Percentiles rank a stretch among this genome's conserved stretches.
Conservation (phyloP, 2,797 vertebrate species). For the Pelodytes ibericus region DNA sequence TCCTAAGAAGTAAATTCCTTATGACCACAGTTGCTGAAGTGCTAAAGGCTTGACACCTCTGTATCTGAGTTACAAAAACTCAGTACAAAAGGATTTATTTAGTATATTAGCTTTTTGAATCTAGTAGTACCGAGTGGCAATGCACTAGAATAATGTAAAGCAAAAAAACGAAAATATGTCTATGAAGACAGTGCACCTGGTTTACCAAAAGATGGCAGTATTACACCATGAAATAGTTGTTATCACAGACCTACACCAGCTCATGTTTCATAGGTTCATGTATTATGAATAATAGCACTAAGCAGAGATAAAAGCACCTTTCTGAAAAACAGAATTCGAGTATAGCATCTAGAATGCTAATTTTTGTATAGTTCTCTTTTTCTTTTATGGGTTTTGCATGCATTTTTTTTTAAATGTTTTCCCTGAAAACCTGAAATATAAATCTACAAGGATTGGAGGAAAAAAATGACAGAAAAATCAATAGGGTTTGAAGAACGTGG, state of each 20-base stretch:
- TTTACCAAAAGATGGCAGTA: conserved; percentile 23
- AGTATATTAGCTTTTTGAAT: no score
- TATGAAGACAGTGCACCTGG: background rate
- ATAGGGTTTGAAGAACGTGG: no score
- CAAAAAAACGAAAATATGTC: background rate
- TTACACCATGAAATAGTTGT: background rate
- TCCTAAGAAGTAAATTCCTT: no score
- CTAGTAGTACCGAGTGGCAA: no score
- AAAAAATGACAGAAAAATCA: background rate
- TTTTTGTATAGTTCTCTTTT: background rate
- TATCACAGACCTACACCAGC: background rate
- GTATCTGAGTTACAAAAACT: no score
- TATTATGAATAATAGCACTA: background rate
- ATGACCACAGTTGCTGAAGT: no score
- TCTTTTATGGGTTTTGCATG: background rate
- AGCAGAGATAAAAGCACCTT: background rate
- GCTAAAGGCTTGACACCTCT: no score
- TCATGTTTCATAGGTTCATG: background rate
- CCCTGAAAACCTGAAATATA: background rate
- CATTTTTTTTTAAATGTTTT: background rate
- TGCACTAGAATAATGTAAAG: no score
- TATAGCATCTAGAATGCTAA: background rate
- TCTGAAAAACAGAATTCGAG: background rate
- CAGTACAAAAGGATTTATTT: no score
- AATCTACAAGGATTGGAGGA: background rate